Conservation (phyloP, 2,888 invertebrate species). For the Slavum lentiscoides region DNA sequence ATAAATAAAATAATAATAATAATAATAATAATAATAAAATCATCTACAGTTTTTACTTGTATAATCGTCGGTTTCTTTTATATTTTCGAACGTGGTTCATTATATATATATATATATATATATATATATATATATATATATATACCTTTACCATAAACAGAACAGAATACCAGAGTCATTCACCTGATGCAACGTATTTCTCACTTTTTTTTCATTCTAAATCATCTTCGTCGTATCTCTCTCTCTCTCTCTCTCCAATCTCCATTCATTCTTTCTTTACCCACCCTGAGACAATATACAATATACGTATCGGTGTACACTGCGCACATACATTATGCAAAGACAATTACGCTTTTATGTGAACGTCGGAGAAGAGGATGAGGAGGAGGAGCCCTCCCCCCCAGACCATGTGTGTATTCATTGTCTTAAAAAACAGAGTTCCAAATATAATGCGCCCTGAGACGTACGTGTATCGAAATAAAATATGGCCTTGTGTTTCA, state of each 20-base stretch:
- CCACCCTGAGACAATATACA: constrained; percentile 36
- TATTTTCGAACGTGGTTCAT: constrained; percentile 24
- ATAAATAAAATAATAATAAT: constrained; percentile 25
- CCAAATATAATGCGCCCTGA: constrained; percentile 40
- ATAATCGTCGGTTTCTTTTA: constrained; percentile 43
- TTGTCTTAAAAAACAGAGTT: constrained; percentile 33
- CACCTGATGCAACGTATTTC: constrained; percentile 31
- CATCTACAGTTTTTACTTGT: constrained; percentile 36
- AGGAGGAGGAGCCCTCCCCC: constrained; percentile 20
- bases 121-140: too few species aligned
- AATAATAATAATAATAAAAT: too few species aligned
- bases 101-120: not conserved
- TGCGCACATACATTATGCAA: constrained; percentile 28
- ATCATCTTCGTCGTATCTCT: not conserved
- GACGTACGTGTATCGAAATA: constrained; percentile 11
- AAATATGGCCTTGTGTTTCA: constrained; percentile 34
- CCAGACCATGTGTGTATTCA: constrained; percentile 25
- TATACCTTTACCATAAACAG: constrained; percentile 39
- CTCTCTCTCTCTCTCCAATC: too few species aligned
- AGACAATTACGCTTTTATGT: constrained; percentile 46
- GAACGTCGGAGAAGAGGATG: constrained; percentile 12
- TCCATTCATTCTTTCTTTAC: not conserved
- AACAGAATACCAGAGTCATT: constrained; percentile 39
- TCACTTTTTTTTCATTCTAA: constrained; percentile 21
- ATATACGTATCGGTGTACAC: constrained; percentile 17